Percentiles rank a stretch among this genome's conserved stretches.
These are phyloP conservation scores for Poecilia gillii DNA, from an alignment of 2,797 vertebrate genomes.

Conservation along the genomic window DNA sequence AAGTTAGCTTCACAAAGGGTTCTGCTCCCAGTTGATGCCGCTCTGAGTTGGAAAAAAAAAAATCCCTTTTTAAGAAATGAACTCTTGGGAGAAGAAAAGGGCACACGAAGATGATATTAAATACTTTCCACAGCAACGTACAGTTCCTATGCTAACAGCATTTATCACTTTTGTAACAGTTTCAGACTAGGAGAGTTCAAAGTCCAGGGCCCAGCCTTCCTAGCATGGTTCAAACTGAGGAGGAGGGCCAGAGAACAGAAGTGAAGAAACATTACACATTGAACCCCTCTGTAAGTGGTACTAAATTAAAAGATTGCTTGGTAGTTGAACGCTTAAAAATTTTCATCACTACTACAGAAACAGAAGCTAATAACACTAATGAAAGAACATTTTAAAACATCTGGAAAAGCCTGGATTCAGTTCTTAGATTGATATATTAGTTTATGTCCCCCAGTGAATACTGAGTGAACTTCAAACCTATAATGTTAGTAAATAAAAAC, in stretches of 20 bases:
- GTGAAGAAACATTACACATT: neutral
- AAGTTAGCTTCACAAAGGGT: neutral
- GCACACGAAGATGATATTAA: neutral
- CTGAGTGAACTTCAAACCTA: neutral
- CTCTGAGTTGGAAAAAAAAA: neutral
- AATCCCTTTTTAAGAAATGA: neutral
- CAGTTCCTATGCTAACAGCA: neutral
- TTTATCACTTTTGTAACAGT: neutral
- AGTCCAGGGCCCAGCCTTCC: neutral
- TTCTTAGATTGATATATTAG: neutral
- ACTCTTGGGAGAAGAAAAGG: neutral
- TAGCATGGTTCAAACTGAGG: neutral
- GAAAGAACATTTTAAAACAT: neutral
- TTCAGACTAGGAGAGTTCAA: neutral
- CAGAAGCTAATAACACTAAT: neutral
- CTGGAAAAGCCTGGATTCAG: neutral
- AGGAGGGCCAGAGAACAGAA: neutral
- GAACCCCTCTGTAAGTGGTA: neutral
- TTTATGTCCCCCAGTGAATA: neutral
- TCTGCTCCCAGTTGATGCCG: neutral
- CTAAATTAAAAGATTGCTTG: neutral
- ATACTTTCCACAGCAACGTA: neutral
- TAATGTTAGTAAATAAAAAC: neutral
- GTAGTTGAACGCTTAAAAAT: neutral
- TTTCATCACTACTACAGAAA: neutral